phyloP scores from a whole-genome alignment of 2,113 vertebrate species.

The Oncorhynchus mykiss region DNA sequence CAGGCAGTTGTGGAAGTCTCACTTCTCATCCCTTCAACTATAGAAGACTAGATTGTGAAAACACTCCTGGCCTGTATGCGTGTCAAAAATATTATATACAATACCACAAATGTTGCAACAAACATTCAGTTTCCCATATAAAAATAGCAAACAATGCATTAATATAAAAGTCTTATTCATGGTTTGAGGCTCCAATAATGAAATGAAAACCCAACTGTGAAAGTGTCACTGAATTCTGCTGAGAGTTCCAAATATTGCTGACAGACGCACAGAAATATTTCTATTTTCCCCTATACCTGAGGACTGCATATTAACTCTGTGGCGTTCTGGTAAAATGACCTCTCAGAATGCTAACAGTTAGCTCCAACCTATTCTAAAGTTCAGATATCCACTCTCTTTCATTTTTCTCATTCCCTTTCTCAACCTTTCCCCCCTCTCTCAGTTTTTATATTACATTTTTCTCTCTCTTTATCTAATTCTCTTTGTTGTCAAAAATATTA shows the following conservation, averaged over 20 bases:
- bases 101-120: constrained; percentile 26
- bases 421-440: not conserved
- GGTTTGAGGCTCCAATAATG: constrained; percentile 28
- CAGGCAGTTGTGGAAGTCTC: too few relatives aligned
- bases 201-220: constrained; percentile 24
- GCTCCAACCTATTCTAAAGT: not conserved
- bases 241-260: constrained; percentile 15
- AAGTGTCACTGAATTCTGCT: not conserved
- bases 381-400: not conserved
- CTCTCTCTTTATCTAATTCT: not conserved
- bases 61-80: not conserved
- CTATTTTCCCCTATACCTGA: constrained; percentile 1
- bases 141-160: constrained; percentile 25
- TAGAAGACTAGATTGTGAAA: constrained; percentile 6
- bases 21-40: too few relatives aligned
- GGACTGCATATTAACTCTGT: constrained; percentile 17
- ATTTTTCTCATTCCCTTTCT: not conserved
- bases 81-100: not conserved
- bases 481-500: too few relatives aligned
- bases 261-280: constrained; percentile 20
- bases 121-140: constrained; percentile 28
- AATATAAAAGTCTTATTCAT: constrained; percentile 36
- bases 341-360: constrained; percentile 14
- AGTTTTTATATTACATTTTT: not conserved
- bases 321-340: constrained; percentile 10